Conservation (phyloP, 2,113 vertebrate genomes). For the Nipponia nippon region DNA sequence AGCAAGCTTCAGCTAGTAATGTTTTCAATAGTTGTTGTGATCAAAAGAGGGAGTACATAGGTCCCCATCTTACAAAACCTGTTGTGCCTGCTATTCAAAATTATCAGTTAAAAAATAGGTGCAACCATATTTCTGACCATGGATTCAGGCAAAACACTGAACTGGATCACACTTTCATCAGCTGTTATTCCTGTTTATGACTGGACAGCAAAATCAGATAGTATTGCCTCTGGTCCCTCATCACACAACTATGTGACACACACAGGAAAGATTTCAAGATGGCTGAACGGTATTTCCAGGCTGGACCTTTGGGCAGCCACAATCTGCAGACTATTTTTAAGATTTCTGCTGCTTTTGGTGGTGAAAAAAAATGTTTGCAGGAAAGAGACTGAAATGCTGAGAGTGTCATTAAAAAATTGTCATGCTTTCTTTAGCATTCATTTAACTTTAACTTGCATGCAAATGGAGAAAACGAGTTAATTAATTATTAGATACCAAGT, state of each 20-base stretch:
- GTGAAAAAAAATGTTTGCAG: neutral
- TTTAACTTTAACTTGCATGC: neutral
- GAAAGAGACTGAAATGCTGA: neutral
- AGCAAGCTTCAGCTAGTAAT: neutral
- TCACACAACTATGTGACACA: neutral
- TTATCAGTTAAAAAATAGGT: neutral
- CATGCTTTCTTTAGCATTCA: neutral
- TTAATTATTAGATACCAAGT: neutral
- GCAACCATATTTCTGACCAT: neutral
- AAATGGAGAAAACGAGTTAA: neutral
- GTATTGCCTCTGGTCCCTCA: neutral
- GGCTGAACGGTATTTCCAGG: neutral
- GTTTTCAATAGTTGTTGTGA: neutral
- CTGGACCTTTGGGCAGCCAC: neutral
- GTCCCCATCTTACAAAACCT: neutral
- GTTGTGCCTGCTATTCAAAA: neutral
- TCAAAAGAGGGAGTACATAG: fast-evolving
- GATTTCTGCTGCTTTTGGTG: neutral
- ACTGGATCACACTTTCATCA: neutral
- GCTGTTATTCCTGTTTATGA: neutral
- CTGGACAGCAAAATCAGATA: neutral
- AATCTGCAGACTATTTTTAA: neutral
- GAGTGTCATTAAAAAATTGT: neutral
- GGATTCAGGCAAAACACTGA: neutral
- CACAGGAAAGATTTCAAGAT: neutral